Evolutionary conservation across 2,113 vertebrate species (phyloP), one percentile per base, ranked within the genome.

Genomic region (Melospiza melodia): DNA sequence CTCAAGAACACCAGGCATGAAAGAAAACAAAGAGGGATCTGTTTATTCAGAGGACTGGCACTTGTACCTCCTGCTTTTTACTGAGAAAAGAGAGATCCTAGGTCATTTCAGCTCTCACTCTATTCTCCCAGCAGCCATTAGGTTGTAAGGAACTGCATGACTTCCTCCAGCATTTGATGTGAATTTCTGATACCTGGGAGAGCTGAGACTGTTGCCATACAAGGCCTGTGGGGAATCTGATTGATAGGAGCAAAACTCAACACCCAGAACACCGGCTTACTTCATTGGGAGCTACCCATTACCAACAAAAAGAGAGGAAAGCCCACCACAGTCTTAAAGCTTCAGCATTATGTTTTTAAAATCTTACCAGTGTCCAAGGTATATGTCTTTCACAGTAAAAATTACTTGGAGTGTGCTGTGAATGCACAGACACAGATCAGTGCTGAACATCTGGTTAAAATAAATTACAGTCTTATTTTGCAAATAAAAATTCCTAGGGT

Each of bases 401-500:
- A 89, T 86, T 52, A 78, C 66, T 94, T 90, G 81, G 86, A 93
- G 73, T 65, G 76, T 37, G 30, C 76, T 78, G 73, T 68, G 84
- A 93, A 90, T 61, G 69, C 83, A 74, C 80, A 96, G 85, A 79
- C 79, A 63, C 52, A 90, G 90, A 93, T 92, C 75, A 78, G 68
- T 74, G 68, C 92, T 71, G 85, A 96, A 97, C 94, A 96, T 96
- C 92, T 97, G 95, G 85, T 96, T 94, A 93, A 96, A 94, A 97
- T 96, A 94, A 96, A 97, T 96, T 95, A 89, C 78, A 80, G 90
- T 84, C 90, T 94, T 95, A 93, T 90, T 97, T 96, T 95, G 92
- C 92, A 96, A 93, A 93, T 96, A 96, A 90, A 88, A 93, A 93
- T 88, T 97, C 94, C 93, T 94, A 81, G 77, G 95, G 93, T 94